Evolutionary conservation across 2,797 vertebrate species (phyloP), one percentile per base, ranked within the genome.

Genomic region (Ceryle rudis): DNA sequence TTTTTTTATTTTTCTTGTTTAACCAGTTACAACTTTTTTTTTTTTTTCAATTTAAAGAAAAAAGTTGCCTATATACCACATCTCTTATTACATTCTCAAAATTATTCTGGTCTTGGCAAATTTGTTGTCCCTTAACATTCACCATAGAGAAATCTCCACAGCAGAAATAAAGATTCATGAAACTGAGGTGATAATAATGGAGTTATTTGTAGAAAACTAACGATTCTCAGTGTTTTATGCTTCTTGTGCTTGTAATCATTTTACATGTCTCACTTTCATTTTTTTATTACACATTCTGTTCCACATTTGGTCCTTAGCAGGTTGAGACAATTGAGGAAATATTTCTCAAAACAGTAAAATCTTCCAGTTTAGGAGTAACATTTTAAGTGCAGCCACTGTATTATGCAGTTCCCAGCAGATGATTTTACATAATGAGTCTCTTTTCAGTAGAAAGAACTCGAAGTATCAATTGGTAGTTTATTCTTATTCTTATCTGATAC

Each of bases 231-330:
- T 61, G 12, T 1, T 93, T 92, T 93, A 58, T 49, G 19, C 11
- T 22, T 91, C 52, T 77, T 73, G 41, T 92, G 54, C 11, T 65
- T 93, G 17, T 51, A 94, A 69, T 81, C 81, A 26, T 33, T 95
- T 94, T 86, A 78, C 77, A 35, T 37, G 17, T 83, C 62, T 90
- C 52, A 72, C 87, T 93, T 92, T 94, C 13, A 28, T 41, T 62
- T 89, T 85, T 92, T 96, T 91, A 91, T 94, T 89, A 31, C n/a
- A 57, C 39, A 75, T 88, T 96, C 51, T 95, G 21, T 35, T 91
- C 39, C 16, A 41, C 10, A 66, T 83, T 90, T 81, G 28, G 3
- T 35, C 62, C 37, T 82, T 74, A 25, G 49, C 4, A 93, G 78
- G 11, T 60, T 72, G 42, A 83, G 16, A 92, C 19, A 91, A 88